Conservation (phyloP, 1,140 invertebrate species). For the Teleopsis dalmanni region DNA sequence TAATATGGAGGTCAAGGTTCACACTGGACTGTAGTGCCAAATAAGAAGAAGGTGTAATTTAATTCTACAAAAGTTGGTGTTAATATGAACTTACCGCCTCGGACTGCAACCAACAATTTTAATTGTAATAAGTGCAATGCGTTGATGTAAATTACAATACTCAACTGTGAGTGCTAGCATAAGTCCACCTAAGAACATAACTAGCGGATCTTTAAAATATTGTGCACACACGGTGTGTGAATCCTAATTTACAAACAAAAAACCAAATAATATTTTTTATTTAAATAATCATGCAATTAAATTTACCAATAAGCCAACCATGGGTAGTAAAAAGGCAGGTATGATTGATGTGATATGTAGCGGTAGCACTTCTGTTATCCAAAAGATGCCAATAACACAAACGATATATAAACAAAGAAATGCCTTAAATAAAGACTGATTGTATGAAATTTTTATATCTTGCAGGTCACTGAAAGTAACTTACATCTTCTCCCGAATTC, state of each 20-base stretch:
- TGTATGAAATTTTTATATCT: neutral
- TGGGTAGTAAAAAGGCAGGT: slow-evolving; percentile 70
- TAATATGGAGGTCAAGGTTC: no score
- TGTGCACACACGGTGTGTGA: slow-evolving; percentile 14
- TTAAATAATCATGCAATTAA: neutral
- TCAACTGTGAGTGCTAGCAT: slow-evolving; percentile 81
- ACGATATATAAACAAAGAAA: no score
- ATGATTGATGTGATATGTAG: slow-evolving; percentile 4
- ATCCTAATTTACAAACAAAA: slow-evolving; percentile 12
- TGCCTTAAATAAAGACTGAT: neutral
- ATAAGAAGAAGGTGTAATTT: neutral
- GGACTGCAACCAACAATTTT: slow-evolving; percentile 67
- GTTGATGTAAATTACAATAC: slow-evolving; percentile 70
- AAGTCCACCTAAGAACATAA: slow-evolving; percentile 75
- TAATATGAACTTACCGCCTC: slow-evolving; percentile 47
- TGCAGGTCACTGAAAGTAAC: no score
- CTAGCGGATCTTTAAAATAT: slow-evolving; percentile 58
- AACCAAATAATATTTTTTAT: no score
- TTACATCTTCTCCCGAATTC: neutral
- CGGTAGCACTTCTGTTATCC: slow-evolving; percentile 2
- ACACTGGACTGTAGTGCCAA: neutral
- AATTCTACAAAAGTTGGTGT: neutral
- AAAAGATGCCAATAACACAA: no score
- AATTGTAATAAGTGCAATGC: slow-evolving; percentile 71
- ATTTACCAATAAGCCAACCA: slow-evolving; percentile 55